A percentile compares a stretch with the other conserved stretches of the same genome.
phyloP scores from a whole-genome alignment of 1,140 invertebrate species.

The Bombus haemorrhoidalis region DNA sequence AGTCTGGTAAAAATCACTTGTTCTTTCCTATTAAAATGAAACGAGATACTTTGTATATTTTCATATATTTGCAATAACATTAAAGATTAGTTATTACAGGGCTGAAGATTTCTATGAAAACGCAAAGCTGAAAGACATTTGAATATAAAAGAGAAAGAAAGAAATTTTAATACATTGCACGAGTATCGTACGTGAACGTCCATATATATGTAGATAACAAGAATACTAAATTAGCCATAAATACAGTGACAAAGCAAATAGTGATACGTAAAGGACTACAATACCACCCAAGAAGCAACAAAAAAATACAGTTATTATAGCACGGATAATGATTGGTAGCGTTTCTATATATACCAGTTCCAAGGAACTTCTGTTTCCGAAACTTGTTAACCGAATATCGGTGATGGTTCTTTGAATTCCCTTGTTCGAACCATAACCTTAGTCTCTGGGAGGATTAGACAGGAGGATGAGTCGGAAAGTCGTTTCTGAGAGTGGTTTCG shows the following conservation, averaged over 20 bases:
- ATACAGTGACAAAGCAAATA: background rate
- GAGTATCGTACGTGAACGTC: no score
- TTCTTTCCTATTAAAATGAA: no score
- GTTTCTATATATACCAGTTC: background rate
- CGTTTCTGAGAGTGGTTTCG: slow-evolving; percentile 71
- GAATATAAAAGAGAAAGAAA: no score
- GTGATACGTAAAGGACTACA: no score
- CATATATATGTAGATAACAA: no score
- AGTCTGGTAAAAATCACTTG: no score
- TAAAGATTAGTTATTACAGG: no score
- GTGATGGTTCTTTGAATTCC: background rate
- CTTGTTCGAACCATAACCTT: background rate
- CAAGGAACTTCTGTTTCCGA: background rate
- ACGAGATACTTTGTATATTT: no score
- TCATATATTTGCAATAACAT: no score
- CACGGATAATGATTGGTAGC: background rate
- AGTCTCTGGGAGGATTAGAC: background rate
- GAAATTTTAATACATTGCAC: no score
- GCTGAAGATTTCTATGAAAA: no score
- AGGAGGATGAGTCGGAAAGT: slow-evolving; percentile 33
- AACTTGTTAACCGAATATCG: slow-evolving; percentile 4
- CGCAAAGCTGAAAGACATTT: no score
- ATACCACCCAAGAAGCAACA: background rate
- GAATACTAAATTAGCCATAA: background rate
- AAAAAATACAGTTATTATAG: background rate